A percentile compares a stretch with the other conserved stretches of the same genome.
Evolutionary conservation across 2,888 invertebrate species (phyloP).

Genomic region (Villa cingulata): DNA sequence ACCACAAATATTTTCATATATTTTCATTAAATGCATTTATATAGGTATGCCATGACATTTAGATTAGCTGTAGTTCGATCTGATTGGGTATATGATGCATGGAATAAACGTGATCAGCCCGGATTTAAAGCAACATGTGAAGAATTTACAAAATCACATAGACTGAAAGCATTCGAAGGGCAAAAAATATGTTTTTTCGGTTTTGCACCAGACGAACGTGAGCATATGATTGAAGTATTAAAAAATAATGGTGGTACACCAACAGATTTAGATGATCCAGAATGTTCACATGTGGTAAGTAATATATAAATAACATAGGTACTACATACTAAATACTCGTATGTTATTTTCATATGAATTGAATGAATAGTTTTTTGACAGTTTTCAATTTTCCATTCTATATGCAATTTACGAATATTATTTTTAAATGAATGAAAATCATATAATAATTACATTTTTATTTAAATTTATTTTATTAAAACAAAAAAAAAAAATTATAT

Average conservation of each 20-base stretch:
- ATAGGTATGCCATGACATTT: conserved; percentile 75
- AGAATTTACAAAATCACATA: conserved; percentile 53
- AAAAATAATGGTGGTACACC: conserved; percentile 73
- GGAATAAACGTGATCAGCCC: conserved; percentile 63
- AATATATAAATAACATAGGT: conserved; percentile 1
- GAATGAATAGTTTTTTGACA: not conserved
- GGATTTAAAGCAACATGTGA: conserved; percentile 58
- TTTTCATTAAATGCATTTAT: not conserved
- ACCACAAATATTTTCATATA: too few species aligned
- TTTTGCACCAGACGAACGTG: conserved; percentile 77
- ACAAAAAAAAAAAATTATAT: too few species aligned
- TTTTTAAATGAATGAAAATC: not conserved
- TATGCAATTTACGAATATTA: not conserved
- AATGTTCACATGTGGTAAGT: conserved; percentile 87
- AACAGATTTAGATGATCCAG: conserved; percentile 62
- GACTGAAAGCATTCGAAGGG: conserved; percentile 76
- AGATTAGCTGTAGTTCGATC: conserved; percentile 77
- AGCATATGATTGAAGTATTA: conserved; percentile 83
- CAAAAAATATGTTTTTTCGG: conserved; percentile 79
- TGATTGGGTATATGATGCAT: conserved; percentile 77
- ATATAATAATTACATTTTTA: conserved; percentile 1
- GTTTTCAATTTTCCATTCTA: not conserved
- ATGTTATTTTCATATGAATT: not conserved
- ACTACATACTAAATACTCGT: not conserved
- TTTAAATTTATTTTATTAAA: conserved; percentile 10